Base-by-base conservation (phyloP, 1,140 invertebrate genomes). In the Hypsibius dujardini region DNA sequence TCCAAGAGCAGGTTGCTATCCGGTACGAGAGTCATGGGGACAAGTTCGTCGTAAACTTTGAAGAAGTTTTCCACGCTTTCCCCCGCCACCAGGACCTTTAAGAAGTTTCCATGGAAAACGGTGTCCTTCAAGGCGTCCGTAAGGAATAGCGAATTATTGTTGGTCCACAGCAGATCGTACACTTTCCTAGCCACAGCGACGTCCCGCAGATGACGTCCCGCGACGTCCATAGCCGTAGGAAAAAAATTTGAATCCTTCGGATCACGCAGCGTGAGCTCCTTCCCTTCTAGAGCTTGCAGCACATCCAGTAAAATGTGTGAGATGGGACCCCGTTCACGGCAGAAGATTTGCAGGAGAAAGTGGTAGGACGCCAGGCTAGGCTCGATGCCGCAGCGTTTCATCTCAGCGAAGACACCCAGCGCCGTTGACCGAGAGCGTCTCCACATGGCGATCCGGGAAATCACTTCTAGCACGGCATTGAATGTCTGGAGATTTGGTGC, bases 1-100 rank as follows among this genome's bases (percentile, higher is more conserved):
- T 67, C 62, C 42, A 67, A 7, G 3, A 67, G 3, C 12, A 42
- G 7, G 45, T 12, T 45, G 12, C 7, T 3, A 67, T 91, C 88
- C 0, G 90, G 90, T 46, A 86, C 85, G 75, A 90, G 90, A 59
- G 90, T 81, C 76, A 89, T 84, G 1, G 90, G 90, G 56, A 92
- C 86, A 59, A 90, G 76, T 47, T 83, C 81, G 74, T 87, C 80
- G 75, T 93, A 88, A 3, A 85, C 76, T 67, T 84, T 76, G 79
- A 89, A 86, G 56, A 91, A 87, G 70, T 84, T 82, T 46, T 90
- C 86, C 2, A 90, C 77, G 0, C 85, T 79, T 74, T 86, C 85
- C 42, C 82, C 83, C 56, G 83, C 80, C 75, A 82, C 83, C 50
- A 86, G 72, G 2, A 86, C 74, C 1, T 75, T 74, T 70, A 86